These are phyloP conservation scores for Paralichthys olivaceus DNA, from an alignment of 2,113 vertebrate genomes.

Conservation along the genomic window DNA sequence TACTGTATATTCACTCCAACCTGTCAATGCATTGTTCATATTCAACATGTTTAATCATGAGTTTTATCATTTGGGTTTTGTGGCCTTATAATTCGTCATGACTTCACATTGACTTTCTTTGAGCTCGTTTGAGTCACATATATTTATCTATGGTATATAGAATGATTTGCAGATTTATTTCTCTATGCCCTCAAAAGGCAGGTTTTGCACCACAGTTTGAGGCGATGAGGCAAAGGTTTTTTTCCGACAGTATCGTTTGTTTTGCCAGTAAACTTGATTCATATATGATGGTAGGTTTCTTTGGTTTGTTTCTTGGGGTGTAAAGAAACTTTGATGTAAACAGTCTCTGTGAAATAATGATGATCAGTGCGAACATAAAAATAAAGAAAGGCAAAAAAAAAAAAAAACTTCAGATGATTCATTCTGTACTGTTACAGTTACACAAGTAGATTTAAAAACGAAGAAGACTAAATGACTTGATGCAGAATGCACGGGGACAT, in stretches of 20 bases:
- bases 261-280: constrained; percentile 54
- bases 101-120: constrained; percentile 31
- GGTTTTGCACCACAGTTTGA: constrained; percentile 47
- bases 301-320: constrained; percentile 49
- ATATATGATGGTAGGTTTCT: constrained; percentile 60
- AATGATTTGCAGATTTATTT: constrained; percentile 47
- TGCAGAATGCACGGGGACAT: constrained; percentile 58
- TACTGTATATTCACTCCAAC: constrained; percentile 11
- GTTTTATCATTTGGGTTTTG: constrained; percentile 72
- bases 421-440: constrained; percentile 69
- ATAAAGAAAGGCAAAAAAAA: background rate
- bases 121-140: constrained; percentile 24
- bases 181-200: constrained; percentile 31
- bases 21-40: constrained; percentile 32
- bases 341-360: constrained; percentile 72
- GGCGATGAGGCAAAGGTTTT: constrained; percentile 33
- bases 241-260: constrained; percentile 33
- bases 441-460: constrained; percentile 55
- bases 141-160: constrained; percentile 39
- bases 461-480: constrained; percentile 39
- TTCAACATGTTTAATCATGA: constrained; percentile 46
- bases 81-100: constrained; percentile 79
- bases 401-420: constrained; percentile 38
- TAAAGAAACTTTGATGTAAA: constrained; percentile 68
- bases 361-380: constrained; percentile 35